These are phyloP conservation scores for Zootoca vivipara DNA, from an alignment of 2,113 vertebrate genomes.

Conservation along the genomic window DNA sequence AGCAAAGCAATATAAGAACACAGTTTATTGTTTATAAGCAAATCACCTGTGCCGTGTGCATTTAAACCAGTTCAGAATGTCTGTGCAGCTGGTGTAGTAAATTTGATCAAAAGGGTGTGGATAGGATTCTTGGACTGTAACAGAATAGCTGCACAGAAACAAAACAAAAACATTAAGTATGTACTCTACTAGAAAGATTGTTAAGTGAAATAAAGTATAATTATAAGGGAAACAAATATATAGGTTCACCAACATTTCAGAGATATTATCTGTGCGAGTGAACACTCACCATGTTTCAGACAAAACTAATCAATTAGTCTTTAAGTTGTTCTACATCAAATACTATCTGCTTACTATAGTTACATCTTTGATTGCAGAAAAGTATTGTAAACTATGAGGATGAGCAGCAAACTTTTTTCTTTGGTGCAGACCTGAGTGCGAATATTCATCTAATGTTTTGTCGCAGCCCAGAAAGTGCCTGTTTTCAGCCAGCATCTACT, in stretches of 20 bases:
- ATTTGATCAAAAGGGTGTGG: slow-evolving; percentile 94
- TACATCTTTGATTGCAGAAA: slow-evolving; percentile 13
- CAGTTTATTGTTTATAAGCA: not conserved
- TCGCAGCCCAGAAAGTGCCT: not conserved
- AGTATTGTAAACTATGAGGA: slow-evolving; percentile 28
- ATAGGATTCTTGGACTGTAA: slow-evolving; percentile 96
- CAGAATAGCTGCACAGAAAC: slow-evolving; percentile 84
- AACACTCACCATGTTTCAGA: not conserved
- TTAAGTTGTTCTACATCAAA: slow-evolving; percentile 23
- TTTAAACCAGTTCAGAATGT: slow-evolving; percentile 99
- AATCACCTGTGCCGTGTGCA: slow-evolving; percentile 94
- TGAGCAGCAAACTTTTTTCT: slow-evolving; percentile 7
- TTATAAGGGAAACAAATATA: not conserved
- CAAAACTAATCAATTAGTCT: slow-evolving; percentile 19
- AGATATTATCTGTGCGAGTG: not conserved
- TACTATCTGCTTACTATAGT: slow-evolving; percentile 48
- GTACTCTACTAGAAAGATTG: not conserved
- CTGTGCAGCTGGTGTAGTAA: slow-evolving; percentile 96
- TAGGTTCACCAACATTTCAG: not conserved
- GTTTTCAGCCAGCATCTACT: not conserved
- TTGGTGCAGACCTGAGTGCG: not conserved
- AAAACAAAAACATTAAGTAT: slow-evolving; percentile 19
- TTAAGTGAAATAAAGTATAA: not conserved
- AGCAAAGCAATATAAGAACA: slow-evolving; percentile 22
- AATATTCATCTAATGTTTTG: not conserved